phyloP scores from a whole-genome alignment of 2,888 invertebrate genomes.

The Sphaeridia pumilis region DNA sequence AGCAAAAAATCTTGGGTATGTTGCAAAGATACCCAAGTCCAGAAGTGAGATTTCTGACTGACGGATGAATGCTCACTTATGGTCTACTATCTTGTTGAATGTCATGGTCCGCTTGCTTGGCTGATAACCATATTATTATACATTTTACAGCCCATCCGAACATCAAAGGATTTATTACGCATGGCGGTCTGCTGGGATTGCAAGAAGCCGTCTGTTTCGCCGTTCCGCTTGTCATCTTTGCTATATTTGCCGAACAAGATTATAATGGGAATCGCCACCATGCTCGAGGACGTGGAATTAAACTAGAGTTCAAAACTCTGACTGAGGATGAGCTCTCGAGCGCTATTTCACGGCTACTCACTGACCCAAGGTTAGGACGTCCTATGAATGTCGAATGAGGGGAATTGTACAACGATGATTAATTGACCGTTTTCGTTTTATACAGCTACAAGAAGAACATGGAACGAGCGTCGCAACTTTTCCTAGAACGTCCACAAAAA shows the following conservation, averaged over 20 bases:
- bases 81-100: background rate
- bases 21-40: too few relatives aligned
- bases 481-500: conserved; percentile 4
- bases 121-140: background rate
- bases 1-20: conserved; percentile 22
- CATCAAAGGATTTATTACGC: conserved; percentile 24
- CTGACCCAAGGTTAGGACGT: conserved; percentile 5
- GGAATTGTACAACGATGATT: background rate
- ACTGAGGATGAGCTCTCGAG: conserved; percentile 17
- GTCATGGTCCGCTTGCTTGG: background rate
- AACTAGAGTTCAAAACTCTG: conserved; percentile 18
- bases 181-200: conserved; percentile 24
- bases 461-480: background rate
- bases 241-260: conserved; percentile 28
- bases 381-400: background rate
- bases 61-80: background rate
- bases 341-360: conserved; percentile 19
- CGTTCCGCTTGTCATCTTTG: conserved; percentile 19
- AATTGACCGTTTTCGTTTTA: background rate
- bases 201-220: conserved; percentile 22
- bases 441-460: conserved; percentile 14
- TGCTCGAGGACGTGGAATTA: conserved; percentile 18
- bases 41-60: too few relatives aligned
- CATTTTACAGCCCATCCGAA: conserved; percentile 24
- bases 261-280: conserved; percentile 19